Conservation (phyloP, 2,797 vertebrate species). For the Acanthornis magna region DNA sequence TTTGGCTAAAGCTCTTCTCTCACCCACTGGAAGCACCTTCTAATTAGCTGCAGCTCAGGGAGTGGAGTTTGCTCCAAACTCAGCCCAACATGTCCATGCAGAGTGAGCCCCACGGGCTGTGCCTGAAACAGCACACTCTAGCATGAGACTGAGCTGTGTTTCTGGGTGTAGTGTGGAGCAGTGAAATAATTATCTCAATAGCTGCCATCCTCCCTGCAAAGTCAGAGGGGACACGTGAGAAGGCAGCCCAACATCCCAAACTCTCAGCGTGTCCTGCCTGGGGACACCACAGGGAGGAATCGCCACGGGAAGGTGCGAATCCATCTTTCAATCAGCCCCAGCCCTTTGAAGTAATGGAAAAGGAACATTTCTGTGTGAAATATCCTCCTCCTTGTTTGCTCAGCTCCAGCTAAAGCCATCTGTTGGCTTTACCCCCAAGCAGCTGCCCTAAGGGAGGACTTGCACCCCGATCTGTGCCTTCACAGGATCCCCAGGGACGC, state of each 20-base stretch:
- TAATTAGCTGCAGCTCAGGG: not conserved
- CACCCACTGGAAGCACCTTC: not conserved
- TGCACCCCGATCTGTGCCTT: not conserved
- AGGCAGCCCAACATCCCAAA: not conserved
- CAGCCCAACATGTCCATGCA: not conserved
- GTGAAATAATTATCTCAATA: not conserved
- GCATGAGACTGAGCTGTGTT: not conserved
- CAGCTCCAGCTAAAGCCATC: not conserved
- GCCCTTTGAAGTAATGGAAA: not conserved
- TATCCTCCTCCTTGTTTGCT: not conserved
- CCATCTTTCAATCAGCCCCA: not conserved
- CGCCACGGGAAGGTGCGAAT: fast-evolving
- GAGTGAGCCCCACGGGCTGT: not conserved
- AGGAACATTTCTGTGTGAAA: not conserved
- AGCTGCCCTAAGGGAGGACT: fast-evolving
- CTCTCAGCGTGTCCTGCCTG: fast-evolving
- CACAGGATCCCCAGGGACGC: not conserved
- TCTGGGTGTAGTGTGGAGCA: not conserved
- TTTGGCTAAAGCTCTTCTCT: constrained; percentile 7
- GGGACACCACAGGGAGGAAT: not conserved
- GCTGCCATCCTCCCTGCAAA: not conserved
- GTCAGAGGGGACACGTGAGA: not conserved
- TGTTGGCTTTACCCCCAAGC: not conserved
- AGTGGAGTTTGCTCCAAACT: not conserved
- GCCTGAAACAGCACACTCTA: not conserved